phyloP scores from a whole-genome alignment of 2,888 invertebrate genomes.

The Nycteola revayana region DNA sequence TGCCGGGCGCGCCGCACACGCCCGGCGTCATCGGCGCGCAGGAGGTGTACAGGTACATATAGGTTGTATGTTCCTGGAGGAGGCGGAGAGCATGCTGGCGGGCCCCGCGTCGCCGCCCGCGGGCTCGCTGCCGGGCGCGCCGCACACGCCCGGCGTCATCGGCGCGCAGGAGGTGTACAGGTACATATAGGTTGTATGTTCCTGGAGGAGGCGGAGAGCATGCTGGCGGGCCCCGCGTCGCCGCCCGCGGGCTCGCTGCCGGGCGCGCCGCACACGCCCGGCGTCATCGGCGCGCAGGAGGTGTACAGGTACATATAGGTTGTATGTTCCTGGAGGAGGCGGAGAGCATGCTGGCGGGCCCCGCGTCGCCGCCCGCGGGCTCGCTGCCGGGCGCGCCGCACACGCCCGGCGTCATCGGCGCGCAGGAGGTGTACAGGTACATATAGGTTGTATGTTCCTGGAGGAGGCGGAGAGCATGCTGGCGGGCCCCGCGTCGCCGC shows the following conservation, averaged over 20 bases:
- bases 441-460: too few species aligned
- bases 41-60: slow-evolving; percentile 95
- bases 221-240: slow-evolving; percentile 89
- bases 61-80: too few species aligned
- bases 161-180: slow-evolving; percentile 99
- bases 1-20: slow-evolving; percentile 82
- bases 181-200: too few species aligned
- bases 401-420: slow-evolving; percentile 98
- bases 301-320: slow-evolving; percentile 94
- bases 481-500: slow-evolving; percentile 88
- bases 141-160: slow-evolving; percentile 96
- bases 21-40: slow-evolving; percentile 99
- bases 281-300: slow-evolving; percentile 99
- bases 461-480: slow-evolving; percentile 91
- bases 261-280: slow-evolving; percentile 87
- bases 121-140: slow-evolving; percentile 47
- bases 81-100: slow-evolving; percentile 90
- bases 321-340: too few species aligned
- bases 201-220: slow-evolving; percentile 90
- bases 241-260: slow-evolving; percentile 80
- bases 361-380: slow-evolving; percentile 85
- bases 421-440: slow-evolving; percentile 97
- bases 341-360: slow-evolving; percentile 89
- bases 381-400: slow-evolving; percentile 69
- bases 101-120: slow-evolving; percentile 87